Evolutionary conservation across 1,140 invertebrate genomes (phyloP), one percentile per base, ranked within the genome.

Genomic region (Chironomus striatipennis): DNA sequence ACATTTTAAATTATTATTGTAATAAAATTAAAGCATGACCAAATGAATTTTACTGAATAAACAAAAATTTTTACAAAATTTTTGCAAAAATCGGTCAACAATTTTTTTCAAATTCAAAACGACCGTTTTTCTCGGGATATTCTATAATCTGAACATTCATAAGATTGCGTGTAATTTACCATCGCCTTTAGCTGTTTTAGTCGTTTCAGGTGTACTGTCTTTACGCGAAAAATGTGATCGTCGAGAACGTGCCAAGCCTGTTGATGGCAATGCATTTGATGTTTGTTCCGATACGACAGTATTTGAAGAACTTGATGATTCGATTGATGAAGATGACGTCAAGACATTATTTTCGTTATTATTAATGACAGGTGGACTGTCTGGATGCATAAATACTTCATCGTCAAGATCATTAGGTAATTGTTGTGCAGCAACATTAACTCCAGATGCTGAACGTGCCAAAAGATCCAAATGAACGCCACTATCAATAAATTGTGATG

Each of bases 221-320:
- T 82, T 82, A 43, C 80, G 80, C 6, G 81, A 82, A 73, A 82
- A 82, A 75, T 82, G 81, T 76, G 81, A 82, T 74, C 81, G 79
- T n/a, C 81, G 78, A 0, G 81, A 82, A 47, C 81, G 77, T 18
- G 80, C 78, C 64, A 82, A 74, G 0, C 81, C 81, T 77, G 82
- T 76, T 4, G 57, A 78, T 65, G 79, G 80, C 64, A 76, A 78
- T 73, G 76, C 10, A 20, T 73, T 43, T 12, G 47, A 57, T 7
- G 17, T 20, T 42, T 73, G 43, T 42, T 74, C 15, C 15, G 64
- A 17, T 18, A 64, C 42, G 4, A 70, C 20, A 70, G 65, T 70
- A 70, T 70, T 70, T 20, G 65, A 70, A 18, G 65, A 70, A 5
- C 65, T 70, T 70, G 65, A 70, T 18, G 65, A 70, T 21, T 70